Conservation (phyloP, 2,797 vertebrate genomes). For the Pelochelys cantorii region DNA sequence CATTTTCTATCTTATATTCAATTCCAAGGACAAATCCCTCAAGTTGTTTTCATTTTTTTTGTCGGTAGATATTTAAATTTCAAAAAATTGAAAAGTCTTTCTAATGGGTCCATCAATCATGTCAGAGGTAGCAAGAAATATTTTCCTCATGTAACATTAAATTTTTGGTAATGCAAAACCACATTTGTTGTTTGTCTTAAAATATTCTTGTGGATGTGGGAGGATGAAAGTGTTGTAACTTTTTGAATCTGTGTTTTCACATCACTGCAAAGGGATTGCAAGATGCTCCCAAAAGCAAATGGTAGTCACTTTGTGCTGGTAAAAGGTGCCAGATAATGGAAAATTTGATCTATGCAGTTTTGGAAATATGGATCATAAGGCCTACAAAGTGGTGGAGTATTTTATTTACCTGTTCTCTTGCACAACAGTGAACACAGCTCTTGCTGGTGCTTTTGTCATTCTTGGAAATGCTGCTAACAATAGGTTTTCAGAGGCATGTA, state of each 20-base stretch:
- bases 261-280: not conserved
- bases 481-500: not conserved
- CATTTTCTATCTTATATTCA: not conserved
- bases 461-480: not conserved
- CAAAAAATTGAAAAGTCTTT: not conserved
- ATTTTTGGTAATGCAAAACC: conserved; percentile 25
- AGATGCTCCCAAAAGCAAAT: not conserved
- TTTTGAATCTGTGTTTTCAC: not conserved
- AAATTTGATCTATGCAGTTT: not conserved
- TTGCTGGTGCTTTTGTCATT: not conserved
- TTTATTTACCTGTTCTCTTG: not conserved
- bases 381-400: not conserved
- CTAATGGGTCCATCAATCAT: conserved; percentile 52
- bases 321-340: not conserved
- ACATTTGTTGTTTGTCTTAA: conserved; percentile 30
- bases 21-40: conserved; percentile 55
- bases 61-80: conserved; percentile 59
- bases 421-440: not conserved
- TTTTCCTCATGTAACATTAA: conserved; percentile 21
- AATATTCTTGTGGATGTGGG: not conserved
- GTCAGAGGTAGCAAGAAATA: conserved; percentile 29
- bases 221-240: not conserved
- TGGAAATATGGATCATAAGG: not conserved
- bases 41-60: conserved; percentile 29
- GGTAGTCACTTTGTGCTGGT: not conserved